These are phyloP conservation scores for Drosophila tristis DNA, from an alignment of 1,140 invertebrate genomes.

Conservation along the genomic window DNA sequence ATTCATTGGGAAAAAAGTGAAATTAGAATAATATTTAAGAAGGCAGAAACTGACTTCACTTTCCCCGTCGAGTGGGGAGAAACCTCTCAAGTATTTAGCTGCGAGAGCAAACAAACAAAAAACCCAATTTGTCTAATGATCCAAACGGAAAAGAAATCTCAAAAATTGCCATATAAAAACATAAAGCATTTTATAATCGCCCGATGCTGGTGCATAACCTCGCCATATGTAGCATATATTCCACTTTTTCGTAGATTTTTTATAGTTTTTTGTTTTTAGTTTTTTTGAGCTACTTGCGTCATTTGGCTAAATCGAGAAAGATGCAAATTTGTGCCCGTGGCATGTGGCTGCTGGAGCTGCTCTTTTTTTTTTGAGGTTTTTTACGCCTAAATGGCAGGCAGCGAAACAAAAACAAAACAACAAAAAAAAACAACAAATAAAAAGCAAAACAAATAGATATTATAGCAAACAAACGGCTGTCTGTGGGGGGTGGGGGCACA, in stretches of 20 bases:
- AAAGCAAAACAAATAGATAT: slow-evolving; percentile 29
- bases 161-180: slow-evolving; percentile 30
- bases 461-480: slow-evolving; percentile 35
- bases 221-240: slow-evolving; percentile 39
- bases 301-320: slow-evolving; percentile 44
- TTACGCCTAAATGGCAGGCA: slow-evolving; percentile 16
- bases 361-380: slow-evolving; percentile 25
- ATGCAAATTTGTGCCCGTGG: slow-evolving; percentile 37
- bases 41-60: slow-evolving; percentile 3
- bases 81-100: slow-evolving; percentile 4
- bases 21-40: slow-evolving; percentile 38
- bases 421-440: slow-evolving; percentile 29
- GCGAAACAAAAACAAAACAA: slow-evolving; percentile 7
- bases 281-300: slow-evolving; percentile 25
- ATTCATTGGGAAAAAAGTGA: slow-evolving; percentile 7
- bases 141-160: slow-evolving; percentile 18
- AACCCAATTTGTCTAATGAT: slow-evolving; percentile 19
- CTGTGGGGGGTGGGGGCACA: not conserved
- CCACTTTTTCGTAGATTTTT: slow-evolving; percentile 9
- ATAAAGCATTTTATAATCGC: slow-evolving; percentile 25
- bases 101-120: slow-evolving; percentile 13
- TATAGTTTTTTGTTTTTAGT: not conserved
- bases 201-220: slow-evolving; percentile 33
- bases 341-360: slow-evolving; percentile 1
- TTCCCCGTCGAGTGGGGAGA: not conserved